Evolutionary conservation across 64 coral and sea anemone species (phyloP), one percentile per base, ranked within the genome.

Genomic region (Acropora yongei): DNA sequence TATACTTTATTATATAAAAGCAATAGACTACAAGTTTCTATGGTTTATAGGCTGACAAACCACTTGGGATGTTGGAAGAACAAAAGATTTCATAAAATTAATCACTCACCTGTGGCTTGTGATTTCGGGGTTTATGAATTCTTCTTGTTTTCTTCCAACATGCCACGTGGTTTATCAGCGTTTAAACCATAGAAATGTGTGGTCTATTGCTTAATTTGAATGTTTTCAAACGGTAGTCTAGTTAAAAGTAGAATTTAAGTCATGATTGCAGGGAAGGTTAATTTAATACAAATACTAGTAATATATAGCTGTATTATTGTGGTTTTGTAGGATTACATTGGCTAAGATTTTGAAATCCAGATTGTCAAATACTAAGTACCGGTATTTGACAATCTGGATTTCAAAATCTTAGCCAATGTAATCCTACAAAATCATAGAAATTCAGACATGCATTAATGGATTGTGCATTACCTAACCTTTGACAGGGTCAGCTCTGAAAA

Each of bases 381-480:
- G 68, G 72, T 78, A 49, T 85, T 84, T 60, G 90, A 92, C 57
- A 92, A 92, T 47, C 50, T 84, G 58, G 90, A 92, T 57, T 84
- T 92, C 41, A 92, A 76, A 92, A 69, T 86, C 58, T 63, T 12
- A 47, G 90, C 85, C 8, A 92, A 92, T 51, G 84, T 86, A 41
- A 86, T 77, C 14, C 72, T 85, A 57, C 85, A 46, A 86, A 86
- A 92, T 67, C 90, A 92, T 43, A 76, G 45, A 2, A 86, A 95
- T 66, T 66, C 75, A 18, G 89, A 95, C 61, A 18, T 88, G 14
- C 89, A 95, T 19, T 91, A 30, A 30, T 30, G 89, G 83, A 91
- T 82, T 65, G 83, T 58, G 1, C 77, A 80, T 41, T 80, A 67
- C 63, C 72, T 77, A 41, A 86, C 82, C 41, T 92, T 86, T 86